Base-by-base conservation (phyloP, 2,888 invertebrate species). In the Leptinotarsa rubiginosa region DNA sequence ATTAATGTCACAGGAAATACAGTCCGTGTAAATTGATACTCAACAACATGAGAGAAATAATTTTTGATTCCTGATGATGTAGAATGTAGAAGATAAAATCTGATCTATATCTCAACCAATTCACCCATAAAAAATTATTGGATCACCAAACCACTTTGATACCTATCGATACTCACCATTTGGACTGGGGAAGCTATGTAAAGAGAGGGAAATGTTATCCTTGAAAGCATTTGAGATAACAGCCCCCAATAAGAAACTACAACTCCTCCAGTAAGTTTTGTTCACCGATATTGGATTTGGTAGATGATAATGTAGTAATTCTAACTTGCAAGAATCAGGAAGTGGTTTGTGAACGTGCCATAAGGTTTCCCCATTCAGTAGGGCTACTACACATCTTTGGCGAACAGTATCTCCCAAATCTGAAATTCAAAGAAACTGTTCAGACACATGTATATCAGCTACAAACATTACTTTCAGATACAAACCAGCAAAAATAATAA, bases 311-410 rank as follows among this genome's bases (percentile, higher is more conserved):
- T 92, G 91, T 81, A 91, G 88, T 7, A 91, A 90, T 82, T 90
- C 89, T 15, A 95, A 81, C 62, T 90, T 90, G 83, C 95, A 95
- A 52, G 89, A 88, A 59, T 90, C 90, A 65, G 88, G 89, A 49
- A 99, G 88, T 0, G 98, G 98, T 80, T 93, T 91, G 84, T 97
- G 96, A 94, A 99, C 95, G 85, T 98, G 98, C 98, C 98, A 98
- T 13, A 94, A 89, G 0, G 90, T 88, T 70, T 92, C 89, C 1
- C 93, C 94, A 85, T 98, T 93, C 0, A 98, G 89, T 47, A 95
- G 85, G 0, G 97, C 98, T 31, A 98, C 85, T 0, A 93, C 96
- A 67, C 95, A 93, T 73, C 91, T 89, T 2, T 93, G 91, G 72
- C 90, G 88, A 56, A 95, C 90, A 83, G 92, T 91, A 85, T 96